Base-by-base conservation (phyloP, 1,140 invertebrate species). In the Amyelois transitella region DNA sequence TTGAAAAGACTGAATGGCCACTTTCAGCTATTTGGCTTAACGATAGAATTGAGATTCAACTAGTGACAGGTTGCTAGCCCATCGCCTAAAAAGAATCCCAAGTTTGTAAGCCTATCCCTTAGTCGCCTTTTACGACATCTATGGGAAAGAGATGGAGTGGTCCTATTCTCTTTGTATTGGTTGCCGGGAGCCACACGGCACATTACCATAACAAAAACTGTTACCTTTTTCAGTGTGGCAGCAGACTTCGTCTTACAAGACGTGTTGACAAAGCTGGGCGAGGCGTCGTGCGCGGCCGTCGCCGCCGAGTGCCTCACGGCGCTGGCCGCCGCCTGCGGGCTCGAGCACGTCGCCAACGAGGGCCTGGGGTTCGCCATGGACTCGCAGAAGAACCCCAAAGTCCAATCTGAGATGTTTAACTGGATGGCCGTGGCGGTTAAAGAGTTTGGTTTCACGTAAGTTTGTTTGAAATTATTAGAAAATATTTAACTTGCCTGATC, bases 301-400 rank as follows among this genome's bases (percentile, higher is more conserved):
- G 94, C 94, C 0, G 89, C 90, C 12, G 94, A 96, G 48, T 92
- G 93, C 5, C 86, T 98, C 0, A 93, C 93, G 0, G 92, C 94
- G 0, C 93, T 97, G 68, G 93, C 94, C 1, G 96, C 97, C 72
- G 92, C 93, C 0, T 94, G 92, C 17, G 93, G 90, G 32, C 85
- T 98, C 18, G 94, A 96, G 53, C 92, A 92, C 62, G 91, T 97
- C 0, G 90, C 94, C 6, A 90, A 90, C 43, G 92, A 94, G 75
- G 92, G 94, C 3, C 70, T 95, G 0, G 89, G 91, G 5, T 94
- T 92, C 77, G 94, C 95, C 0, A 96, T 97, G 78, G 93, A 91
- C 75, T 77, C 80, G 1, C 95, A 97, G 79, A 97, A 97, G 84
- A 98, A 95, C 79, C 97, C 97, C 0, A 97, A 97, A 80, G 95